Conservation (phyloP, 2,113 vertebrate species). For the Sander vitreus region DNA sequence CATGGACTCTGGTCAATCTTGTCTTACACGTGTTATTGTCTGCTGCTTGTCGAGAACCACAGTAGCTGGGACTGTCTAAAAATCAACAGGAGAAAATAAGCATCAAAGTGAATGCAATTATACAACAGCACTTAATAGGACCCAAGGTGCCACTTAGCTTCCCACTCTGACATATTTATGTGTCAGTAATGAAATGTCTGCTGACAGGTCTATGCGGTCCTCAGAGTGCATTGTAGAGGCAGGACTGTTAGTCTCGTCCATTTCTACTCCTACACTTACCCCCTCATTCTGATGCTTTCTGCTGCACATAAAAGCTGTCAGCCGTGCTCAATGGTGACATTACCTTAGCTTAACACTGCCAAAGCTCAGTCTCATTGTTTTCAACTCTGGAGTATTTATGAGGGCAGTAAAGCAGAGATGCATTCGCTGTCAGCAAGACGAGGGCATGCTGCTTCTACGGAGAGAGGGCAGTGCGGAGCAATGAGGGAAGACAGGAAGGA, state of each 20-base stretch:
- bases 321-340: constrained; percentile 60
- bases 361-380: constrained; percentile 56
- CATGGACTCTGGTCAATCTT: neutral
- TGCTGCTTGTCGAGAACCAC: constrained; percentile 20
- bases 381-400: constrained; percentile 63
- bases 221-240: constrained; percentile 59
- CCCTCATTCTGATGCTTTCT: constrained; percentile 60
- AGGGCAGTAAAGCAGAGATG: constrained; percentile 59
- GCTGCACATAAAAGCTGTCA: constrained; percentile 72
- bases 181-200: constrained; percentile 73
- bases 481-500: neutral
- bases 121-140: constrained; percentile 60
- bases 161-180: constrained; percentile 63
- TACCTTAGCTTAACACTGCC: constrained; percentile 46
- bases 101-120: constrained; percentile 54
- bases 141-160: constrained; percentile 68
- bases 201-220: constrained; percentile 57
- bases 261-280: constrained; percentile 59
- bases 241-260: constrained; percentile 51
- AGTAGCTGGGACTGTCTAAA: constrained; percentile 11
- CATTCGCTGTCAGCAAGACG: constrained; percentile 43
- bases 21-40: neutral
- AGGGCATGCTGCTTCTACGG: constrained; percentile 34
- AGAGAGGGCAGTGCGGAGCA: constrained; percentile 28
- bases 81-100: constrained; percentile 28